Percentiles rank a stretch among this genome's conserved stretches.
These are phyloP conservation scores for Tychaedon coryphoeus DNA, from an alignment of 2,113 vertebrate genomes.

Conservation along the genomic window DNA sequence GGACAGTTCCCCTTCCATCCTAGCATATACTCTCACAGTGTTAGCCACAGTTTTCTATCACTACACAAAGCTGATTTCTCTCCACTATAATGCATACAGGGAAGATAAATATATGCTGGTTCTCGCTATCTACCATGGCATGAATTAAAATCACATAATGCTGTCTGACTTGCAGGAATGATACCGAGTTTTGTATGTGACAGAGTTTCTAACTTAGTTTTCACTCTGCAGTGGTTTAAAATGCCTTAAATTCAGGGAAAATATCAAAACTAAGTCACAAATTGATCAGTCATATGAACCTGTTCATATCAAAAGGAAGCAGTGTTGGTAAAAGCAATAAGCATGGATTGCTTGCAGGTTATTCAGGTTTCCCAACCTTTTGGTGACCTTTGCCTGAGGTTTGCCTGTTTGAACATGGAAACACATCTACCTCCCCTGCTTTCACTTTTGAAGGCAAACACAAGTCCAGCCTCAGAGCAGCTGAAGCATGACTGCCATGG, in stretches of 20 bases:
- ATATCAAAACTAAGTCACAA: background rate
- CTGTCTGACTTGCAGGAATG: background rate
- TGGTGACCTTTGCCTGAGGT: background rate
- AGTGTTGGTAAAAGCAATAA: background rate
- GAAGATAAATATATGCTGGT: background rate
- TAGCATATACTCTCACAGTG: background rate
- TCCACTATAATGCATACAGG: background rate
- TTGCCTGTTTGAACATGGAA: background rate
- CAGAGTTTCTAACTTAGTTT: background rate
- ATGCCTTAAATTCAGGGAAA: background rate
- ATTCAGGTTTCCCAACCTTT: background rate
- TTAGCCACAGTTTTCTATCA: background rate
- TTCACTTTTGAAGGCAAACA: conserved; percentile 5
- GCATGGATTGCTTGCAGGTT: background rate
- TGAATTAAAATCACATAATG: background rate
- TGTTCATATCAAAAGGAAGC: background rate
- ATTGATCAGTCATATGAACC: background rate
- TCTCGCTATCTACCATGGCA: background rate
- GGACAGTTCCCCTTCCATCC: fast-evolving
- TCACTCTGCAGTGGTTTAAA: background rate
- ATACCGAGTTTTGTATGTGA: background rate
- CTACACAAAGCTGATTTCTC: background rate
- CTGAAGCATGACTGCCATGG: background rate
- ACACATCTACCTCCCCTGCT: background rate
- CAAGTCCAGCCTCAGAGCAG: background rate